Evolutionary conservation across 2,113 vertebrate genomes (phyloP).

Genomic region (Tonatia bakeri): DNA sequence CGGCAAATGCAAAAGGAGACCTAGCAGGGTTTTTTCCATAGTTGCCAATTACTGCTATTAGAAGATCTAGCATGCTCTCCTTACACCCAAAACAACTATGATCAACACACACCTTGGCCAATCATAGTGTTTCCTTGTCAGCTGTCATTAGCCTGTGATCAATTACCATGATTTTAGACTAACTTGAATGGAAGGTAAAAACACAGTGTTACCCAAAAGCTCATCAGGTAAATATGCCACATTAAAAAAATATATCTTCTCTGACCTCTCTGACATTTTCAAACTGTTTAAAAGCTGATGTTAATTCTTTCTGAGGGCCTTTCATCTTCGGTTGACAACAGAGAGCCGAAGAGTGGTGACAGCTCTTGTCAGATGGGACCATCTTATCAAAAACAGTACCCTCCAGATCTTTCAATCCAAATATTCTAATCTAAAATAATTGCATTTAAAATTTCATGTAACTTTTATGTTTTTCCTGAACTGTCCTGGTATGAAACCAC

Average conservation of each 20-base stretch:
- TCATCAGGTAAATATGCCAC: slow-evolving; percentile 81
- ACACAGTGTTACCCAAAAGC: slow-evolving; percentile 80
- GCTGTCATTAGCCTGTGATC: slow-evolving; percentile 75
- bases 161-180: slow-evolving; percentile 68
- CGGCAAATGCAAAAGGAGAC: slow-evolving; percentile 59
- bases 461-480: slow-evolving; percentile 59
- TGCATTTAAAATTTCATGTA: slow-evolving; percentile 80
- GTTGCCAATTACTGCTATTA: slow-evolving; percentile 75
- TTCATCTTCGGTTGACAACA: slow-evolving; percentile 81
- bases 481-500: neutral
- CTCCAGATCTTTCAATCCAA: slow-evolving; percentile 80
- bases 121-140: slow-evolving; percentile 68
- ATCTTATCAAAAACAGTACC: slow-evolving; percentile 82
- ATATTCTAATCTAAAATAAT: slow-evolving; percentile 84
- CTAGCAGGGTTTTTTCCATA: slow-evolving; percentile 42
- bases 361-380: slow-evolving; percentile 80
- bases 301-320: slow-evolving; percentile 84
- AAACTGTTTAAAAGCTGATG: slow-evolving; percentile 85
- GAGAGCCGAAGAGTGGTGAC: slow-evolving; percentile 80
- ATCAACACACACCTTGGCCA: slow-evolving; percentile 75
- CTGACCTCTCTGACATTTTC: slow-evolving; percentile 84
- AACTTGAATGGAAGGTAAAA: slow-evolving; percentile 77
- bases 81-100: slow-evolving; percentile 63
- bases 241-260: slow-evolving; percentile 77
- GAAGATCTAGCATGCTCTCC: slow-evolving; percentile 49